Conservation (phyloP, 2,888 invertebrate genomes). For the Hydropsyche betteni region DNA sequence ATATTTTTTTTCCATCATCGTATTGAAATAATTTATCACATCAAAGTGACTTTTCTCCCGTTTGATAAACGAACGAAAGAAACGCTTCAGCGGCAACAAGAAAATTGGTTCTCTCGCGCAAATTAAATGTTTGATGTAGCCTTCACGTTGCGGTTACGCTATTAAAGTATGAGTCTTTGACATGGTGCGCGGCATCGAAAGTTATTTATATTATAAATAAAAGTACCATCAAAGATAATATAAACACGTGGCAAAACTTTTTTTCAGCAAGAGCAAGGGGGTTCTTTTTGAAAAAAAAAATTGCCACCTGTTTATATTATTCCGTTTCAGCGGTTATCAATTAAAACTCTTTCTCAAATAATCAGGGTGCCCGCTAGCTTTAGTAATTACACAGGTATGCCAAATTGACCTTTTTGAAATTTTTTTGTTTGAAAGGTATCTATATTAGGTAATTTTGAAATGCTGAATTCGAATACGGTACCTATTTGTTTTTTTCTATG, state of each 20-base stretch:
- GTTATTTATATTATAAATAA: conserved; percentile 17
- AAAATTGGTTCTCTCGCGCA: conserved; percentile 34
- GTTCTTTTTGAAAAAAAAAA: no score
- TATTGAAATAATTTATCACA: conserved; percentile 36
- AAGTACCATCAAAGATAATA: conserved; percentile 21
- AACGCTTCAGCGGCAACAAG: conserved; percentile 34
- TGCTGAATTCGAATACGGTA: no score
- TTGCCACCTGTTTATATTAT: no score
- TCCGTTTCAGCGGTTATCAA: background rate
- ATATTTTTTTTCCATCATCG: conserved; percentile 35
- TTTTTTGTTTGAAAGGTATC: no score
- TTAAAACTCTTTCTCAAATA: background rate
- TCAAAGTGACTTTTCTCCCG: conserved; percentile 38
- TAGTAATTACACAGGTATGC: no score
- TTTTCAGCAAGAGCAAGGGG: no score
- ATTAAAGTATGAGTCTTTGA: conserved; percentile 30
- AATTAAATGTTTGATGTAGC: conserved; percentile 41
- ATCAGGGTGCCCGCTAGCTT: background rate
- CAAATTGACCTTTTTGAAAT: no score
- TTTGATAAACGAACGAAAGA: conserved; percentile 35
- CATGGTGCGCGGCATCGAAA: conserved; percentile 1
- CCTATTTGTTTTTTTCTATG: no score
- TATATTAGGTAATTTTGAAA: no score
- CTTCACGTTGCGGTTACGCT: conserved; percentile 37
- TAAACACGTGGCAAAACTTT: background rate